Percentiles rank a stretch among this genome's conserved stretches.
phyloP scores from a whole-genome alignment of 2,113 vertebrate species.

The Syngnathoides biaculeatus region DNA sequence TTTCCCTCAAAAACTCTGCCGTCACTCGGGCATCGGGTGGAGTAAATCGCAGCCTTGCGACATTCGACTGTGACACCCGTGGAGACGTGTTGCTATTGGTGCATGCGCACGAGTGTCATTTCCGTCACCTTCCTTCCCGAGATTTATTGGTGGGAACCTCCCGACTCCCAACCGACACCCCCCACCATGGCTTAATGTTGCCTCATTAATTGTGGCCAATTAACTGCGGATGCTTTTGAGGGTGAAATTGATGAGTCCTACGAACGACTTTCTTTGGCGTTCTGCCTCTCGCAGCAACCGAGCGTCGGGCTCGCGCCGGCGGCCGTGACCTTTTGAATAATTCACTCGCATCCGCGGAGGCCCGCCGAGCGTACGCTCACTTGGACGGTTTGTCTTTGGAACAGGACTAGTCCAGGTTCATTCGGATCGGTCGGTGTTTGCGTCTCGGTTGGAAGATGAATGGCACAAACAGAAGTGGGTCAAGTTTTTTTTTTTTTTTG shows the following conservation, averaged over 20 bases:
- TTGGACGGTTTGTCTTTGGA: constrained; percentile 26
- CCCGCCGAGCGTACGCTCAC: constrained; percentile 1
- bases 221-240: constrained; percentile 62
- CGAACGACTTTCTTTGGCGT: constrained; percentile 46
- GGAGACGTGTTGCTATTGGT: constrained; percentile 19
- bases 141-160: constrained; percentile 26
- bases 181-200: constrained; percentile 68
- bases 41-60: constrained; percentile 15
- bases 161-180: no score
- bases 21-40: constrained; percentile 5
- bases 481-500: neutral
- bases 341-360: constrained; percentile 60
- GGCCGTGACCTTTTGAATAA: constrained; percentile 77
- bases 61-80: constrained; percentile 18
- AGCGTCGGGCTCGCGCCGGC: constrained; percentile 44
- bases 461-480: neutral
- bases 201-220: constrained; percentile 69
- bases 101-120: constrained; percentile 14
- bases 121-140: neutral
- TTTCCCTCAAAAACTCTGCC: constrained; percentile 4
- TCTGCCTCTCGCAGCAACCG: constrained; percentile 22
- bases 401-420: constrained; percentile 14
- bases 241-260: constrained; percentile 54
- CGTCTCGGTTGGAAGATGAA: constrained; percentile 27
- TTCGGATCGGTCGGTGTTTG: constrained; percentile 24